phyloP scores from a whole-genome alignment of 92 coral and sea anemone species.

The Epizoanthus fatuus region DNA sequence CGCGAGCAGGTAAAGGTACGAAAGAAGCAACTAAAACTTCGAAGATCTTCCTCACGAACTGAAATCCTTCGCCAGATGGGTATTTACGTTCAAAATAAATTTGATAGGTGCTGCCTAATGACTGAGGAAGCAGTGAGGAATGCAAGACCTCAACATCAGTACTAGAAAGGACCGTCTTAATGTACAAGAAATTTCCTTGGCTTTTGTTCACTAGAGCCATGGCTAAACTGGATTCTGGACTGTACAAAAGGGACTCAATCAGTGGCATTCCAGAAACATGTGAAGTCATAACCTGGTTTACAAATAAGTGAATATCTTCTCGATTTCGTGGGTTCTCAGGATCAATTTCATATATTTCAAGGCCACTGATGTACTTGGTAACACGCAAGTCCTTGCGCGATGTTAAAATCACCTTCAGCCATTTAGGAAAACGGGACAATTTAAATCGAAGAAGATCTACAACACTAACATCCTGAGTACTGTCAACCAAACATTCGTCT shows the following conservation, averaged over 20 bases:
- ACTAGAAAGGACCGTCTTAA: not conserved
- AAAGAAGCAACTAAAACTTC: constrained; percentile 67
- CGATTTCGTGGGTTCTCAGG: constrained; percentile 69
- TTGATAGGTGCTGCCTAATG: constrained; percentile 57
- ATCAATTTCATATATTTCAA: constrained; percentile 50
- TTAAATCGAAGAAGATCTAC: constrained; percentile 67
- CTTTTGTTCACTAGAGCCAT: not conserved
- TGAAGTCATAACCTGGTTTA: not conserved
- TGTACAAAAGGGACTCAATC: not conserved
- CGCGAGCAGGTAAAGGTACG: constrained; percentile 41
- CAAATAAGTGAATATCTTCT: constrained; percentile 22
- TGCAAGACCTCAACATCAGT: not conserved
- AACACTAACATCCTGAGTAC: constrained; percentile 26
- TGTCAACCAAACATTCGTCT: constrained; percentile 76
- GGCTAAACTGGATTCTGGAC: not conserved
- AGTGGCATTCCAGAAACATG: not conserved
- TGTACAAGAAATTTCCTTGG: constrained; percentile 61
- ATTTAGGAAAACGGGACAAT: constrained; percentile 68
- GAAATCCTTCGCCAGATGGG: constrained; percentile 28
- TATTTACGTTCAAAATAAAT: constrained; percentile 58
- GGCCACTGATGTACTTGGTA: constrained; percentile 25
- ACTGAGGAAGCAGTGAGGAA: constrained; percentile 36
- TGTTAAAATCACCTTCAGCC: constrained; percentile 86
- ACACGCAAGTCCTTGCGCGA: constrained; percentile 71
- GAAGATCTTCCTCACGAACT: constrained; percentile 46